These are phyloP conservation scores for Monopis laevigella DNA, from an alignment of 2,888 invertebrate genomes.

Conservation along the genomic window DNA sequence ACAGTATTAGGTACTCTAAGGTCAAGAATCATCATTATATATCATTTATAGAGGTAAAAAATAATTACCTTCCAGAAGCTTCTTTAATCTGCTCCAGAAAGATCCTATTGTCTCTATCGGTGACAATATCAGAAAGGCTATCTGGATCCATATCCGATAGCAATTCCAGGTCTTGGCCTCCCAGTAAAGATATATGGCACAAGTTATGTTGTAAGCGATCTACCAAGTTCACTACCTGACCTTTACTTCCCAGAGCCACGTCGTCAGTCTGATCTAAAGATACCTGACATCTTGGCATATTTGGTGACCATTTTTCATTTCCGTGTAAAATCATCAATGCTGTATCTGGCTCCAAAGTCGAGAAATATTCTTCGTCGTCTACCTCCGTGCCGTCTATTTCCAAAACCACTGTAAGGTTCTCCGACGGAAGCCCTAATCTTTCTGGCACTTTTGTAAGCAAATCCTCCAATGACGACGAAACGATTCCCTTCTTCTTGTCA, in stretches of 20 bases:
- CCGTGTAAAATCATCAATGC: slow-evolving; percentile 83
- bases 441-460: slow-evolving; percentile 79
- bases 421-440: slow-evolving; percentile 72
- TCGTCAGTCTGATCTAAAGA: slow-evolving; percentile 70
- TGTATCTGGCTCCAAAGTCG: slow-evolving; percentile 88
- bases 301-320: slow-evolving; percentile 78
- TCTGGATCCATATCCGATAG: slow-evolving; percentile 92
- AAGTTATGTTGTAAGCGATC: slow-evolving; percentile 82
- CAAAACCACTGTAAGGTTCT: slow-evolving; percentile 81
- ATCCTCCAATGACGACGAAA: slow-evolving; percentile 81
- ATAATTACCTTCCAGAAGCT: slow-evolving; percentile 79
- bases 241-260: slow-evolving; percentile 54
- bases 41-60: too few relatives aligned
- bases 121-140: slow-evolving; percentile 83
- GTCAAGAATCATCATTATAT: too few relatives aligned
- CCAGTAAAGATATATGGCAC: slow-evolving; percentile 84
- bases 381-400: slow-evolving; percentile 95
- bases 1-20: too few relatives aligned
- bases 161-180: slow-evolving; percentile 84
- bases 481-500: slow-evolving; percentile 84
- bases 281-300: slow-evolving; percentile 70
- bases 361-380: slow-evolving; percentile 95
- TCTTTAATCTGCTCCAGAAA: slow-evolving; percentile 85
- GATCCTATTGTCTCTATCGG: slow-evolving; percentile 75
- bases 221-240: slow-evolving; percentile 78